Evolutionary conservation across 2,888 invertebrate species (phyloP), one percentile per base, ranked within the genome.

Genomic region (Pecten maximus): DNA sequence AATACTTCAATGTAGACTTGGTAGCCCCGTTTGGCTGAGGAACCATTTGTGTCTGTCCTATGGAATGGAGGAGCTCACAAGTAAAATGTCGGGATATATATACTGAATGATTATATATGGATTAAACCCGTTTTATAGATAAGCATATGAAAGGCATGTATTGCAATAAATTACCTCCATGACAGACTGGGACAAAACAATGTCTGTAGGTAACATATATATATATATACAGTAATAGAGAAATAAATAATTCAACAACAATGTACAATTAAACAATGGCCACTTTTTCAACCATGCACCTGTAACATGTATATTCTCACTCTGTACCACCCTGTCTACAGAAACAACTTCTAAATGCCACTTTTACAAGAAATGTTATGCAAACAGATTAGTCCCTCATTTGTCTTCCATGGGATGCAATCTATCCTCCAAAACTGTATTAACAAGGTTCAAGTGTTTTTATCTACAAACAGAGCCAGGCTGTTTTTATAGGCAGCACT

Each of bases 211-310:
- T 74, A 74, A 8, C 6, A 35, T 6, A 74, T 74, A 74, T 74
- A 74, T 54, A 54, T 54, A 74, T 74, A 44, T 44, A 44, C 12
- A 74, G 35, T 28, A 35, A 74, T 35, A 74, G 35, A 35, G 74
- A 35, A 74, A 74, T 74, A 74, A 74, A 74, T 74, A 35, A 74
- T 74, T 74, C 74, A 74, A 74, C 74, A 74, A 74, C 28, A 74
- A 60, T 74, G 6, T 74, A 74, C 74, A 74, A 0, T 74, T 28
- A 74, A 74, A 74, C 74, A 74, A 74, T 74, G 74, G 74, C 35
- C 74, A 74, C 74, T 35, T 74, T 74, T 74, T 74, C 74, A 4
- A 74, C 8, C 35, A 35, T 28, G 35, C 74, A 35, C 35, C 74
- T 74, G 12, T 19, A 54, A 2, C 74, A 6, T 23, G 0, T 0